phyloP scores from a whole-genome alignment of 2,888 invertebrate genomes.

The Drosophila prostipennis region DNA sequence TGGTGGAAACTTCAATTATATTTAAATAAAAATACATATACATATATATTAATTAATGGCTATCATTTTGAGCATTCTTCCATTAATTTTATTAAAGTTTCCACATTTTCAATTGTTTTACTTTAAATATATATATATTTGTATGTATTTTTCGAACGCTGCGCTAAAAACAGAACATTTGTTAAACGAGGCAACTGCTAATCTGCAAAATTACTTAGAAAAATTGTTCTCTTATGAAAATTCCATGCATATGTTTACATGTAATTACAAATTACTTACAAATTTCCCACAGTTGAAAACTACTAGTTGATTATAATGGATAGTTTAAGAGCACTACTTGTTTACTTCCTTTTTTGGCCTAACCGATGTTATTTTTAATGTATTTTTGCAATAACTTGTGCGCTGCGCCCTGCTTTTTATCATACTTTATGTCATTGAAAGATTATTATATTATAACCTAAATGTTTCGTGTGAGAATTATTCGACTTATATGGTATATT shows the following conservation, averaged over 20 bases:
- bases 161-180: conserved; percentile 38
- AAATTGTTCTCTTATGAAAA: conserved; percentile 49
- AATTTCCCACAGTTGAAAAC: conserved; percentile 57
- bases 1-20: conserved; percentile 57
- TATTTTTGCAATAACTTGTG: conserved; percentile 30
- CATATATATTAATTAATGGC: conserved; percentile 47
- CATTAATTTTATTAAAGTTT: conserved; percentile 62
- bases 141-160: conserved; percentile 28
- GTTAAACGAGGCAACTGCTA: conserved; percentile 62
- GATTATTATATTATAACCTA: conserved; percentile 48
- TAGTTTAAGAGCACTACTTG: conserved; percentile 25
- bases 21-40: conserved; percentile 48
- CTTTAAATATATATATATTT: conserved; percentile 48
- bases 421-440: conserved; percentile 49
- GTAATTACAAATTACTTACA: conserved; percentile 57
- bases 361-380: conserved; percentile 22
- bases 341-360: conserved; percentile 4
- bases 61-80: conserved; percentile 66
- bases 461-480: conserved; percentile 57
- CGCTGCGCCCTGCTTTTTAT: conserved; percentile 41
- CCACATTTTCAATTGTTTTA: conserved; percentile 47
- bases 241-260: conserved; percentile 54
- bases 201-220: conserved; percentile 39
- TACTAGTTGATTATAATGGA: conserved; percentile 36
- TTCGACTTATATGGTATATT: conserved; percentile 51